These are phyloP conservation scores for Tetranychus truncatus DNA, from an alignment of 2,888 invertebrate species.

Conservation along the genomic window DNA sequence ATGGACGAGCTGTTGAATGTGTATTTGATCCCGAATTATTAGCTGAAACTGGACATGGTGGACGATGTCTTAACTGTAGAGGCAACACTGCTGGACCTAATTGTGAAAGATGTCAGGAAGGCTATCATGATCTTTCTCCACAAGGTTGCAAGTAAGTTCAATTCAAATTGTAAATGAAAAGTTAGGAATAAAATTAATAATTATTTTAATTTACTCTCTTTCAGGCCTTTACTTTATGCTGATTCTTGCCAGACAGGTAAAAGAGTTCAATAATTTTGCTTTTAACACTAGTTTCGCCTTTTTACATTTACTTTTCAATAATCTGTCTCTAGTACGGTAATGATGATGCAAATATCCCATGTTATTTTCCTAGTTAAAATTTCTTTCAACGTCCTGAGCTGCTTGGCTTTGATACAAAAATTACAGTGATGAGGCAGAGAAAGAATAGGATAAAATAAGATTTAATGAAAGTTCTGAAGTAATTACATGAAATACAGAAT, in stretches of 20 bases:
- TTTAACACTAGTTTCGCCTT: background rate
- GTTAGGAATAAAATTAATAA: background rate
- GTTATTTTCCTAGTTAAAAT: background rate
- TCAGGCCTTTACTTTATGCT: conserved; percentile 60
- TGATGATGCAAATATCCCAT: background rate
- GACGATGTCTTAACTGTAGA: conserved; percentile 80
- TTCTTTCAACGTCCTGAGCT: conserved; percentile 8
- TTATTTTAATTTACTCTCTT: conserved; percentile 48
- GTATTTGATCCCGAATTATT: conserved; percentile 85
- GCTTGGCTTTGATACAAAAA: conserved; percentile 10
- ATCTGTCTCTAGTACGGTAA: background rate
- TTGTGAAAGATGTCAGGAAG: conserved; percentile 79
- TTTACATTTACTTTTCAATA: conserved; percentile 4
- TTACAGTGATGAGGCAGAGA: background rate
- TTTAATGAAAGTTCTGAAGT: background rate
- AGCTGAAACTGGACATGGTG: conserved; percentile 78
- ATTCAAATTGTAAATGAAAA: background rate
- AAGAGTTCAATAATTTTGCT: background rate
- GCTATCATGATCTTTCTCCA: conserved; percentile 71
- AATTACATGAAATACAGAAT: background rate
- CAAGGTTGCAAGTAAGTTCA: conserved; percentile 52
- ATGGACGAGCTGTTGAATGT: conserved; percentile 81
- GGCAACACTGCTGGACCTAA: conserved; percentile 86
- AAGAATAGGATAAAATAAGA: background rate
- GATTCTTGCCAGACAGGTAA: conserved; percentile 78